These are phyloP conservation scores for Variabilichromis moorii DNA, from an alignment of 2,113 vertebrate species.

Conservation along the genomic window DNA sequence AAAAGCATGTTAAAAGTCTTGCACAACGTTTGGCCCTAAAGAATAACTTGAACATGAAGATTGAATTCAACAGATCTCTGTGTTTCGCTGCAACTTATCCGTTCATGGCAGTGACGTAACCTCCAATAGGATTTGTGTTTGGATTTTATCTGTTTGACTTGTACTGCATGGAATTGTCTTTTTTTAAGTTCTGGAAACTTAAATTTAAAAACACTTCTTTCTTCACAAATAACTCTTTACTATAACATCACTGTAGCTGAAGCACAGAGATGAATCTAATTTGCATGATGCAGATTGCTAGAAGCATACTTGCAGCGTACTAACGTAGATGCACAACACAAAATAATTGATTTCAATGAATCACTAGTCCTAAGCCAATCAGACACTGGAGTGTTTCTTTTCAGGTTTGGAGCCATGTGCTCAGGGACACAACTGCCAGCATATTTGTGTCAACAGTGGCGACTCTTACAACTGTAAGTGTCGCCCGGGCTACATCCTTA, in stretches of 20 bases:
- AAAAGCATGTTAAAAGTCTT: too few species aligned
- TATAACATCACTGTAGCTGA: background rate
- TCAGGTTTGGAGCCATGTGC: slow-evolving; percentile 72
- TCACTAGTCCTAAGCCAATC: slow-evolving; percentile 17
- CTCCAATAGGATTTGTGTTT: background rate
- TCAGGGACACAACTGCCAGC: slow-evolving; percentile 74
- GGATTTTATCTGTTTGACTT: background rate
- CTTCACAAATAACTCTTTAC: background rate
- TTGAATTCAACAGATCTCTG: background rate
- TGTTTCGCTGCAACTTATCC: background rate
- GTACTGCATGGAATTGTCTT: background rate
- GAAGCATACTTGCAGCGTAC: background rate
- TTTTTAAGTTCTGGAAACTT: background rate
- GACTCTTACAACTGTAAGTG: slow-evolving; percentile 72
- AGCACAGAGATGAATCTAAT: slow-evolving; percentile 21
- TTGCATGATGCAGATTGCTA: background rate
- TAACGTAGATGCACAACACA: background rate
- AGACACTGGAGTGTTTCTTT: slow-evolving; percentile 31
- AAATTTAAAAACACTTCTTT: background rate
- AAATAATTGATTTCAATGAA: background rate
- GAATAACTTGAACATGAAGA: background rate
- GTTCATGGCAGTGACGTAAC: background rate
- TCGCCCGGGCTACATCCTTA: slow-evolving; percentile 71
- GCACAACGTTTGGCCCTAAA: background rate
- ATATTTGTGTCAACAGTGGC: slow-evolving; percentile 69